Base-by-base conservation (phyloP, 2,888 invertebrate species). In the Dichetophora obliterata region DNA sequence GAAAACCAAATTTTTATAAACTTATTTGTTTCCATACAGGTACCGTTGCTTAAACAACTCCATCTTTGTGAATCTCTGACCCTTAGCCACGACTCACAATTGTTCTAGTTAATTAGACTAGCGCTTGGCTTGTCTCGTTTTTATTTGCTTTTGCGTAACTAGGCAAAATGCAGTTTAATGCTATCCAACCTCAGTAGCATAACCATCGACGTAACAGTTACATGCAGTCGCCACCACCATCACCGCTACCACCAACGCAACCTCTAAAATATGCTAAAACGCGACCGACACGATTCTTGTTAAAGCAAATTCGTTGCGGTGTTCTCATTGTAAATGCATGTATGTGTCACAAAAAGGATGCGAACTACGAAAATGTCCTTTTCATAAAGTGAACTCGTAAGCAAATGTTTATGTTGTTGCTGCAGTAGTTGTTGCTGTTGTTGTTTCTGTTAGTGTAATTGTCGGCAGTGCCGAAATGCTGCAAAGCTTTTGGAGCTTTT, bases 91-190 rank as follows among this genome's bases (percentile, higher is more conserved):
- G 11, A 50, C 59, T 31, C 27, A 59, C 59, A 69, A 37, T 61
- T 75, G 77, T 71, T 77, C 71, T 48, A 52, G 70, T 77, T 77
- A 77, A 77, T 77, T 77, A 77, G 77, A 54, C 70, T 75, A 71
- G 11, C 75, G 70, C 22, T 74, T 75, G 74, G 37, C 19, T 73
- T 77, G 73, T 77, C 70, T 54, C 8, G 61, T 54, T 69, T 59
- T 74, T 68, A n/a, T 31, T 71, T 70, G 43, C 37, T 8, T 43
- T 63, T 65, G 50, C 48, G 72, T 75, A 75, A 54, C 76, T 71
- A 16, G 31, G 63, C 71, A 52, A 71, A 63, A 8, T 68, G 68
- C 27, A 68, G 66, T 43, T 37, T 72, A 76, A 37, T 34, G 19
- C 37, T 27, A 31, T n/a, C 50, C 69, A 24, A 22, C 11, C 22